Evolutionary conservation across 2,888 invertebrate species (phyloP), one percentile per base, ranked within the genome.

Genomic region (Hydraecia micacea): DNA sequence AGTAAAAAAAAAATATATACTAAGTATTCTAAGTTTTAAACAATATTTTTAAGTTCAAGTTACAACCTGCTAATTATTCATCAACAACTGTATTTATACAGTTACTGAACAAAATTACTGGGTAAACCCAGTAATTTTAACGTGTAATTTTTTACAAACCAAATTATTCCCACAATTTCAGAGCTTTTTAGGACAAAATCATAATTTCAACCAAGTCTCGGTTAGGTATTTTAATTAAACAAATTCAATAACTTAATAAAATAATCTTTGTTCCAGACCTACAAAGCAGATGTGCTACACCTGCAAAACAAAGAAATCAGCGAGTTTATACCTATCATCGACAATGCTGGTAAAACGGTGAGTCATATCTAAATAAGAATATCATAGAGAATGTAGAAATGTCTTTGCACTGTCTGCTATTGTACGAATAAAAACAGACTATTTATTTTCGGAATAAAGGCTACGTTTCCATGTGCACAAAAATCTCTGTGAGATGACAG

Each of bases 271-370:
- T 94, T 94, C 13, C 92, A 95, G 95, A 90, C 87, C 1, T 95
- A 95, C 85, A 92, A 80, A 83, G 95, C 93, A 2, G 94, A 91
- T 2, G 86, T 92, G 9, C 85, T 73, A 77, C 83, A 66, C 42
- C 67, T 58, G 28, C 78, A 60, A 77, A 75, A 77, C 87, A 89
- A 78, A 86, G 86, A 42, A 80, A 86, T 71, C 0, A 80, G 84
- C 25, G 86, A 85, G 72, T 89, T 89, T 63, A 65, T 88, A 49
- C 83, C 90, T n/a, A 75, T 91, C 58, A 91, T 94, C 58, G 75
- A 87, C 32, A 91, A 93, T 73, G 95, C 94, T 18, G 90, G 91
- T 9, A 87, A 90, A 81, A 80, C 83, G 81, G 95, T 95, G 85
- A 93, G 92, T 90, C 63, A 85, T 55, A 32, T 1, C 25, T 52